These are phyloP conservation scores for Rhorus exstirpatorius DNA, from an alignment of 2,888 invertebrate species.

Conservation along the genomic window DNA sequence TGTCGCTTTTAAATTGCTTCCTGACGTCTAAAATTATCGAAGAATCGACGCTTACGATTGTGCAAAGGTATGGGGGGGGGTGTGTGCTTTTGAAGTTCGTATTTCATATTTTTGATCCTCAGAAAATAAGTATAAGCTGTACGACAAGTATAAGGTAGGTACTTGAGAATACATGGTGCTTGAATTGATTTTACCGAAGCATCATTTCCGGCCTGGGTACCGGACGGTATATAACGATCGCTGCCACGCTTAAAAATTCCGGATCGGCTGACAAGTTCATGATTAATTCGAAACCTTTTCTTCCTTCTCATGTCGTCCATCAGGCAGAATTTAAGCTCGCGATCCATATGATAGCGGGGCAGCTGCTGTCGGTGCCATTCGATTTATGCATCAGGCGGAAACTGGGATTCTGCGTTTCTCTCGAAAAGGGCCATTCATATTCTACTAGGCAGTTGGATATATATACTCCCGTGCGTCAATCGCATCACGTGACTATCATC, in stretches of 20 bases:
- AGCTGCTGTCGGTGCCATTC: conserved; percentile 53
- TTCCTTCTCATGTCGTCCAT: conserved; percentile 51
- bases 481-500: conserved; percentile 76
- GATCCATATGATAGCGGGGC: conserved; percentile 9
- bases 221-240: background rate
- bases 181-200: background rate
- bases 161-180: too few species aligned
- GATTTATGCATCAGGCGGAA: conserved; percentile 64
- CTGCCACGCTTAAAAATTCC: conserved; percentile 35
- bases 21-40: background rate
- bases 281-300: conserved; percentile 75
- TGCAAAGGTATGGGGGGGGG: too few species aligned
- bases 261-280: conserved; percentile 60
- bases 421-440: conserved; percentile 76
- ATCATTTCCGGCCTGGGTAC: conserved; percentile 15
- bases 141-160: too few species aligned
- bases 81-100: too few species aligned
- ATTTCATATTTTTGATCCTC: background rate
- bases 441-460: conserved; percentile 68
- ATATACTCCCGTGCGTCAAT: conserved; percentile 69
- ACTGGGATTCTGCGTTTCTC: conserved; percentile 51
- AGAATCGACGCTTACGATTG: too few species aligned
- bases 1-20: background rate
- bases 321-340: conserved; percentile 24
- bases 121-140: background rate